phyloP scores from a whole-genome alignment of 2,113 vertebrate genomes.

The Crypturellus undulatus region DNA sequence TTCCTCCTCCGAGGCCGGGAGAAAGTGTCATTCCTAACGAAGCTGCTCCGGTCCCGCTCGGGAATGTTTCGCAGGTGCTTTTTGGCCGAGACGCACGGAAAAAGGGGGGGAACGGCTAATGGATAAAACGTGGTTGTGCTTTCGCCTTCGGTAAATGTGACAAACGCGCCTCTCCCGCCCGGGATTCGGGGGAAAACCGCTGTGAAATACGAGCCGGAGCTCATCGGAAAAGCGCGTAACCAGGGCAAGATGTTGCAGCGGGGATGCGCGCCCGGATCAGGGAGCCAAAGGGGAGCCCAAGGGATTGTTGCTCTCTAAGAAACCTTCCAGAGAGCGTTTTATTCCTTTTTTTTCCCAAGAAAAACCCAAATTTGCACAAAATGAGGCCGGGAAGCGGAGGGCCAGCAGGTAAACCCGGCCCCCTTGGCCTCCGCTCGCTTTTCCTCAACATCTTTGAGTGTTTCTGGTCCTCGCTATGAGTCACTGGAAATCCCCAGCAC shows the following conservation, averaged over 20 bases:
- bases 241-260: constrained; percentile 72
- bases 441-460: constrained; percentile 32
- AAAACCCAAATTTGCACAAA: not conserved
- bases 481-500: constrained; percentile 70
- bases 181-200: not conserved
- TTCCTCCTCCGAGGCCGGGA: not conserved
- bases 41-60: not conserved
- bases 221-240: constrained; percentile 75
- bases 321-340: not conserved
- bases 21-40: constrained; percentile 50
- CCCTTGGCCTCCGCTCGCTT: not conserved
- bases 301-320: too few species aligned
- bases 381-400: not conserved
- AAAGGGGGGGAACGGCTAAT: constrained; percentile 65
- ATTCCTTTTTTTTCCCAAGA: constrained; percentile 4
- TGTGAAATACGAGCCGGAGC: constrained; percentile 78
- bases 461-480: constrained; percentile 39
- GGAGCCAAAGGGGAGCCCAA: too few species aligned
- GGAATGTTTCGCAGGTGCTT: constrained; percentile 77
- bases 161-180: constrained; percentile 52
- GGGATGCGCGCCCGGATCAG: not conserved
- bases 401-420: constrained; percentile 41
- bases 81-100: constrained; percentile 40
- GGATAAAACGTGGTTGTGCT: constrained; percentile 77
- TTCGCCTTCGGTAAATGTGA: constrained; percentile 71